Base-by-base conservation (phyloP, 2,888 invertebrate species). In the Leptinotarsa tumamoca region DNA sequence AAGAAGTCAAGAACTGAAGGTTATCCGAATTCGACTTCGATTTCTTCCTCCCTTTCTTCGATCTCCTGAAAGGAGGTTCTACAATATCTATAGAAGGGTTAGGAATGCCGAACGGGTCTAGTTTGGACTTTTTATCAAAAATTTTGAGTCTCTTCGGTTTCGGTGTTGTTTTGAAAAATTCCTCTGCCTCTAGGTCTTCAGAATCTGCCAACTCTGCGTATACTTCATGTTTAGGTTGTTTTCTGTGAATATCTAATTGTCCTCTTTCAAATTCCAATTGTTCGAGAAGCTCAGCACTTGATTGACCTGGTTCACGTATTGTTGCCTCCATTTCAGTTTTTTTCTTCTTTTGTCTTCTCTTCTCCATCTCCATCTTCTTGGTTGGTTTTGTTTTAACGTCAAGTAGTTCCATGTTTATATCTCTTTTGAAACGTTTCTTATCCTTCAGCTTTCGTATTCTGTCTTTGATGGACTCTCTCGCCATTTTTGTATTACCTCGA, bases 361-460 rank as follows among this genome's bases (percentile, higher is more conserved):
- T 79, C 52, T 75, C 67, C n/a, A 68, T 72, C 18, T 76, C 66
- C 3, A n/a, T 17, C 67, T 67, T 77, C 56, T 72, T 68, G 27
- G 54, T 27, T 10, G 51, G 61, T 67, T 75, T 79, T 0, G 81
- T 67, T 78, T 84, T 84, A 68, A 79, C 72, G 49, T 85, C 84
- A 15, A 87, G 76, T 67, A 86, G 68, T 18, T 85, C 84, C 83
- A 87, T 83, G 73, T 87, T 87, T 52, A 87, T 87, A 58, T 84
- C 85, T 49, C 86, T 81, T 72, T 76, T 84, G 10, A 67, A 73
- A 43, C 82, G 72, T 14, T 75, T 73, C n/a, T 73, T 71, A 5
- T 74, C 70, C 68, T 78, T 78, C 33, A 77, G 5, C 21, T 77
- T 73, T 21, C 56, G 71, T 18, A 80, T 75, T 66, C 72, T 78